A percentile compares a stretch with the other conserved stretches of the same genome.
phyloP scores from a whole-genome alignment of 2,797 vertebrate genomes.

The Darevskia nairensis region DNA sequence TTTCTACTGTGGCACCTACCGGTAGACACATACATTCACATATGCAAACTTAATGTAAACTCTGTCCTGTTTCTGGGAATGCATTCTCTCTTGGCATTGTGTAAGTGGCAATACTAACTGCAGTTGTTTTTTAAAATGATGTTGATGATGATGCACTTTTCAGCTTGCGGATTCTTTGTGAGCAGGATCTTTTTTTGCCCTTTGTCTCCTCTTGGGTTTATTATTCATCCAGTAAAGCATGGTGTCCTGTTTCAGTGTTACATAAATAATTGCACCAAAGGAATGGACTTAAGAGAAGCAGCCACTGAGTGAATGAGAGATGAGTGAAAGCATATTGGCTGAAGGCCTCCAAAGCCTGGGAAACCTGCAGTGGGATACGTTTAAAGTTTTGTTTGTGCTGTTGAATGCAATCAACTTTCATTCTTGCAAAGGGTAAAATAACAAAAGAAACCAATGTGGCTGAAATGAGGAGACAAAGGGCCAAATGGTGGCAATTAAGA shows the following conservation, averaged over 20 bases:
- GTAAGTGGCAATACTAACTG: not conserved
- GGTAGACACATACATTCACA: too few relatives aligned
- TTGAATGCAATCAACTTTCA: conserved; percentile 61
- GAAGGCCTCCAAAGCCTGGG: conserved; percentile 57
- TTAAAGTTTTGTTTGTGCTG: conserved; percentile 55
- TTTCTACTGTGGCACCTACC: too few relatives aligned
- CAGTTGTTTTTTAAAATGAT: not conserved
- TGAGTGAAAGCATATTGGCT: conserved; percentile 57
- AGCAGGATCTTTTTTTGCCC: not conserved
- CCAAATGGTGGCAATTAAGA: conserved; percentile 53
- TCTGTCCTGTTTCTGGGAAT: too few relatives aligned
- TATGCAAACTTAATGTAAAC: too few relatives aligned
- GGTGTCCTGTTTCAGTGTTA: conserved; percentile 1
- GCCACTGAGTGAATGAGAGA: conserved; percentile 62
- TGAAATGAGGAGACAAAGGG: conserved; percentile 47
- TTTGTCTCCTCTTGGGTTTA: conserved; percentile 18
- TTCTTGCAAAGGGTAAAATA: conserved; percentile 66
- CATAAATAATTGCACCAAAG: conserved; percentile 46
- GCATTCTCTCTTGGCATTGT: not conserved
- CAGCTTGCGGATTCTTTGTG: not conserved
- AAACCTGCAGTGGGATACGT: conserved; percentile 58
- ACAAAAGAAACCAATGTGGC: conserved; percentile 57
- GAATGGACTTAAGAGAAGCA: conserved; percentile 22
- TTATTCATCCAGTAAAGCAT: not conserved
- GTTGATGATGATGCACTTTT: not conserved